A percentile compares a stretch with the other conserved stretches of the same genome.
phyloP scores from a whole-genome alignment of 2,113 vertebrate genomes.

The Sula dactylatra region DNA sequence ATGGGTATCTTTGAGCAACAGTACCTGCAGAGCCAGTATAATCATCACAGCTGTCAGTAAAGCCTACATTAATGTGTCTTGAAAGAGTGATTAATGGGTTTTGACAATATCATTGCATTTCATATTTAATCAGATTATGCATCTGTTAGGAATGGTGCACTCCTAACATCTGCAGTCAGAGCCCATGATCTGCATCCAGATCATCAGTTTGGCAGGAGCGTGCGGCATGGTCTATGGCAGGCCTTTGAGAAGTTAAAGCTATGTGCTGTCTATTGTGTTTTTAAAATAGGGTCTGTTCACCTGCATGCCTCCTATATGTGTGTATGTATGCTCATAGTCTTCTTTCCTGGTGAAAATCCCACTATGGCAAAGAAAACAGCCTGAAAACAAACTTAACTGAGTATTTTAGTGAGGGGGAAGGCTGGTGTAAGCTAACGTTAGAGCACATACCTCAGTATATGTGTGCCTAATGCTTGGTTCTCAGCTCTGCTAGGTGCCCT shows the following conservation, averaged over 20 bases:
- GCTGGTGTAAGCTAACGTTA: not conserved
- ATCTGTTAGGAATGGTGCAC: conserved; percentile 75
- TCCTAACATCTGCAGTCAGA: conserved; percentile 74
- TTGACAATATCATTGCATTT: conserved; percentile 81
- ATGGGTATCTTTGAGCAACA: not conserved
- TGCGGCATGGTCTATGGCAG: not conserved
- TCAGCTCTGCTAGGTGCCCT: not conserved
- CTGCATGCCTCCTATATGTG: not conserved
- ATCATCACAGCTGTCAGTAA: conserved; percentile 76
- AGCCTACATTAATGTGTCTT: conserved; percentile 65
- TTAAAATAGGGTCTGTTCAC: not conserved
- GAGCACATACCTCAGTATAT: too few relatives aligned
- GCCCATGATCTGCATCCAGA: conserved; percentile 67
- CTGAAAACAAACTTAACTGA: not conserved
- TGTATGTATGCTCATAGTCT: not conserved
- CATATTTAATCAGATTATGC: conserved; percentile 81
- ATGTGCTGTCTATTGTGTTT: not conserved
- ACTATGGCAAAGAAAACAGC: not conserved
- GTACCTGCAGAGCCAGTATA: conserved; percentile 35
- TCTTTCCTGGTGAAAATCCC: not conserved
- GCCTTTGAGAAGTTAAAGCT: conserved; percentile 20
- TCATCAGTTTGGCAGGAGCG: conserved; percentile 44
- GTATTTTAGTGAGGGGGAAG: not conserved
- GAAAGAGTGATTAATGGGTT: conserved; percentile 82
- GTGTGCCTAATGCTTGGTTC: not conserved